Evolutionary conservation across 1,140 invertebrate genomes (phyloP), one percentile per base, ranked within the genome.

Genomic region (Branchinecta lynchi): DNA sequence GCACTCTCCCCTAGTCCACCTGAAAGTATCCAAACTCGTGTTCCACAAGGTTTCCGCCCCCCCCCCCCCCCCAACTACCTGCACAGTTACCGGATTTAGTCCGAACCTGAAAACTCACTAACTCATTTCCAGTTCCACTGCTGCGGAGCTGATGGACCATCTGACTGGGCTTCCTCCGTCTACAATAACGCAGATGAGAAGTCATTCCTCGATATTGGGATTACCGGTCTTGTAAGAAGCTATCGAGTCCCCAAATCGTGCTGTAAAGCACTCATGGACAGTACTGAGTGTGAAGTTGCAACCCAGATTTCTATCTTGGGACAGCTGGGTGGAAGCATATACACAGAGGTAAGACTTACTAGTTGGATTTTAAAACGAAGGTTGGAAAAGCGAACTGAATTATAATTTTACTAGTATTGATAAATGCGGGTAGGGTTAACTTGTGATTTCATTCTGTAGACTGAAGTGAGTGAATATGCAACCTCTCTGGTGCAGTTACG

Each of bases 91-190:
- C 32, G 32, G 32, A 32, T 32, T 32, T 32, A 32, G 32, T 32
- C 32, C 32, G 32, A 32, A 32, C 32, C 1, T 32, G 32, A 32
- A 32, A 32, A 32, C 2, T 1, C 32, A 32, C 5, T 69, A 68
- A 10, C 12, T 45, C 67, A 67, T 71, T 77, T 83, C 6, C 76
- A 84, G 80, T 77, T 89, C 32, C 77, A 84, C 71, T 90, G 88
- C 75, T 90, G 88, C 75, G 88, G 88, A 20, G 86, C 85, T 8
- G 82, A 82, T 72, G 84, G 84, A 68, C 86, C 86, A 32, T 77
- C 77, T 0, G 87, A 89, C 78, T 90, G 87, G 87, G 81, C 83
- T 69, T 80, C 82, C 7, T 86, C 84, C 72, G 82, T 81, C 73
- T 87, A 82, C 72, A 83, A 82, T 68, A 69, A 76, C 70, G 76